These are phyloP conservation scores for Ariolimax columbianus DNA, from an alignment of 2,888 invertebrate species.

Conservation along the genomic window DNA sequence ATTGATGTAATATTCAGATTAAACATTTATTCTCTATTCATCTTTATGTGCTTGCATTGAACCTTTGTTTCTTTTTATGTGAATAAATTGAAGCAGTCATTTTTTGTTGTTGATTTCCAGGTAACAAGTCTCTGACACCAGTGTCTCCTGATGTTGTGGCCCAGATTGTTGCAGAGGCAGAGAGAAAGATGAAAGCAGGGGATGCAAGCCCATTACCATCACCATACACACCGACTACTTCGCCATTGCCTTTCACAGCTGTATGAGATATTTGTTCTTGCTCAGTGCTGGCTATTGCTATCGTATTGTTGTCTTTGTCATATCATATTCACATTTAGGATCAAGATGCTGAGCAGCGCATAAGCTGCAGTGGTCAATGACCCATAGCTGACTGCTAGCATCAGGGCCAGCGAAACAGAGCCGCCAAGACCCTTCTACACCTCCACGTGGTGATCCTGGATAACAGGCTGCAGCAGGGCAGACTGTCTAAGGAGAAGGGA, in stretches of 20 bases:
- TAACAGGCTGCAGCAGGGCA: too few relatives aligned
- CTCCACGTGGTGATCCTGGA: too few relatives aligned
- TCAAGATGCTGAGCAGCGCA: too few relatives aligned
- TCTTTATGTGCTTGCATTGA: not conserved
- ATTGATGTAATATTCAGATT: too few relatives aligned
- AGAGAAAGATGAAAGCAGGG: conserved; percentile 64
- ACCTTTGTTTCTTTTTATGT: not conserved
- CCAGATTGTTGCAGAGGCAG: conserved; percentile 75
- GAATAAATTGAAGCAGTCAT: not conserved
- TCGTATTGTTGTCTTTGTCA: not conserved
- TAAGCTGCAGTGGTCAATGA: too few relatives aligned
- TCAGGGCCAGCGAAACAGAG: too few relatives aligned
- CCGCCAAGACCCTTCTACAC: too few relatives aligned
- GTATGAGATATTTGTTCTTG: not conserved
- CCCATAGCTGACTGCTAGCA: too few relatives aligned
- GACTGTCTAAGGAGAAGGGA: too few relatives aligned
- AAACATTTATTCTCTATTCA: too few relatives aligned
- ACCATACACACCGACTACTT: conserved; percentile 8
- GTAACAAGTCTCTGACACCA: conserved; percentile 73
- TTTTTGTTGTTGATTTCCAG: conserved; percentile 57
- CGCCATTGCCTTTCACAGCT: conserved; percentile 19
- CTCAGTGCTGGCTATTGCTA: not conserved
- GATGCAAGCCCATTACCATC: conserved; percentile 39
- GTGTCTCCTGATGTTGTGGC: conserved; percentile 77
- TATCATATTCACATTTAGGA: not conserved